Conservation (phyloP, 2,797 vertebrate species). For the Eutrigla gurnardus region DNA sequence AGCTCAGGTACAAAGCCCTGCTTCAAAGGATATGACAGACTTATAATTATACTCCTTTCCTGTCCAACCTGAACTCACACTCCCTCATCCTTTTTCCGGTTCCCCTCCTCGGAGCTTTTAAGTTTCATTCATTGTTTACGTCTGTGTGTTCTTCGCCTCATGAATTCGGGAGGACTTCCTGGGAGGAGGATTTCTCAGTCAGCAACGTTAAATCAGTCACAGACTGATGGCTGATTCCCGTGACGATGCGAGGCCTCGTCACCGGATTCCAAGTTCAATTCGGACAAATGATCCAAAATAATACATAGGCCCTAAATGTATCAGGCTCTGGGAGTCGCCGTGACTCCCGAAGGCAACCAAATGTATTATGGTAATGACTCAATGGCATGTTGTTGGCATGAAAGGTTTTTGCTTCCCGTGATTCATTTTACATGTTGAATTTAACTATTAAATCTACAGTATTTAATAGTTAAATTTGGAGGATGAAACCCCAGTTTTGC, state of each 20-base stretch:
- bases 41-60: constrained; percentile 11
- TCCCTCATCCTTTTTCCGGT: constrained; percentile 6
- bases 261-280: constrained; percentile 25
- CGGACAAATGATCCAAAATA: constrained; percentile 34
- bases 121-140: constrained; percentile 23
- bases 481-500: not conserved
- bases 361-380: not conserved
- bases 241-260: not conserved
- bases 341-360: no score
- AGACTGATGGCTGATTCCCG: constrained; percentile 17
- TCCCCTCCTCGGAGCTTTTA: constrained; percentile 20
- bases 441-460: not conserved
- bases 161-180: constrained; percentile 42
- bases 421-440: no score
- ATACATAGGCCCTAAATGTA: not conserved
- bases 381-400: not conserved
- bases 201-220: constrained; percentile 22
- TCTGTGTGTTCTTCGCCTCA: constrained; percentile 15
- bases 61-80: constrained; percentile 11
- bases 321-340: no score
- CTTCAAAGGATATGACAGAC: constrained; percentile 35
- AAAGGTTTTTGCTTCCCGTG: no score
- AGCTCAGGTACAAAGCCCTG: constrained; percentile 31
- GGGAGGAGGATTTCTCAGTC: not conserved
- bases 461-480: no score